phyloP scores from a whole-genome alignment of 2,113 vertebrate species.

The Amphilophus citrinellus region DNA sequence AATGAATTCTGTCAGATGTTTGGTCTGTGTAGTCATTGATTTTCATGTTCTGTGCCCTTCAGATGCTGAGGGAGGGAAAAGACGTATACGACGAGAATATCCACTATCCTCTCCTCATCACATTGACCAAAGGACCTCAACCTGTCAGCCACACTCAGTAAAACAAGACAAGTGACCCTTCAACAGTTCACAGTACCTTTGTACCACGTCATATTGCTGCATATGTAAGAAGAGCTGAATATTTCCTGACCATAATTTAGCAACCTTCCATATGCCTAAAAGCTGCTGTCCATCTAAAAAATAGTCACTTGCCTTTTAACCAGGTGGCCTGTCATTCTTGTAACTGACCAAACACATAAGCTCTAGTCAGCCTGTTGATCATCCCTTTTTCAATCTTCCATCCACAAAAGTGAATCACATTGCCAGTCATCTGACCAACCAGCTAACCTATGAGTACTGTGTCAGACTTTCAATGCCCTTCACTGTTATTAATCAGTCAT shows the following conservation, averaged over 20 bases:
- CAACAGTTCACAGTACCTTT: neutral
- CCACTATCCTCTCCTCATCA: constrained; percentile 93
- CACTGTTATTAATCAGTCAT: neutral
- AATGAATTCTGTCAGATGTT: neutral
- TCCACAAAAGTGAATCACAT: neutral
- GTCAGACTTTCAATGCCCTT: neutral
- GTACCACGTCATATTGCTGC: neutral
- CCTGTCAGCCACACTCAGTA: constrained; percentile 54
- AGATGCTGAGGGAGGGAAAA: constrained; percentile 91
- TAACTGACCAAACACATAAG: neutral
- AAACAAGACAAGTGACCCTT: constrained; percentile 50
- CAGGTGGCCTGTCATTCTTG: neutral
- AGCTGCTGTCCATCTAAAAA: neutral
- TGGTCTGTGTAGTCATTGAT: neutral
- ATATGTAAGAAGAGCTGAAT: neutral
- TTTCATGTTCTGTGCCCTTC: constrained; percentile 72
- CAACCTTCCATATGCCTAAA: constrained; percentile 1
- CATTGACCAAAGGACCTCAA: constrained; percentile 84
- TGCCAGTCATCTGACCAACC: neutral
- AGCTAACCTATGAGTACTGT: constrained; percentile 6
- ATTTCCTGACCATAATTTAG: neutral
- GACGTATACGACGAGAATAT: constrained; percentile 93
- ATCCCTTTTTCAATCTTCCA: constrained; percentile 3
- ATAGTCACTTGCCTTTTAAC: constrained; percentile 11
- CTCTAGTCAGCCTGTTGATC: neutral